phyloP scores from a whole-genome alignment of 2,797 vertebrate genomes.

The Loris lydekkerianus region DNA sequence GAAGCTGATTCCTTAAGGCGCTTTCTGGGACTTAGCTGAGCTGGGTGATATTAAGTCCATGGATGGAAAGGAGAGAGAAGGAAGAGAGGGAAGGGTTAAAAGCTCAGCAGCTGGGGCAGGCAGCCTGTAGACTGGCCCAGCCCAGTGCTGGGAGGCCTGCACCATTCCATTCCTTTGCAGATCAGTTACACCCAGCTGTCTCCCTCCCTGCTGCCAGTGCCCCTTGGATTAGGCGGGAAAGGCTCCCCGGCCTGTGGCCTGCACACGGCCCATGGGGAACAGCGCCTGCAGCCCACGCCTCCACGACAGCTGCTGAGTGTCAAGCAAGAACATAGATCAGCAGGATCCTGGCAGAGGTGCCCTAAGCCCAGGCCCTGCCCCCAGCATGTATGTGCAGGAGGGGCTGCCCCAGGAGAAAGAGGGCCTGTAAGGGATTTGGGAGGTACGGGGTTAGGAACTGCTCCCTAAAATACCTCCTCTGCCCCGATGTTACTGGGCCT shows the following conservation, averaged over 20 bases:
- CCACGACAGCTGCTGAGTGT: constrained; percentile 83
- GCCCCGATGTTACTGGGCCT: constrained; percentile 64
- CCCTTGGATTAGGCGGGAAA: constrained; percentile 89
- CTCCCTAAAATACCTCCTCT: constrained; percentile 76
- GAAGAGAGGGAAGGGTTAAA: constrained; percentile 88
- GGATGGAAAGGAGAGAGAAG: constrained; percentile 4
- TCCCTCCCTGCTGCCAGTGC: constrained; percentile 85
- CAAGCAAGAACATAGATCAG: constrained; percentile 83
- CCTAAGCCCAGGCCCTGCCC: constrained; percentile 69
- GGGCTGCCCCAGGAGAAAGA: constrained; percentile 71
- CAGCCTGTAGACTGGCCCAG: constrained; percentile 77
- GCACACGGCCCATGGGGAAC: constrained; percentile 84
- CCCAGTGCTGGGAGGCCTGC: constrained; percentile 83
- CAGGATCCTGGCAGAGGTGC: constrained; percentile 80
- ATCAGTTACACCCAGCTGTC: constrained; percentile 93
- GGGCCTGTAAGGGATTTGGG: constrained; percentile 77
- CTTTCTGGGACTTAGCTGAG: background rate
- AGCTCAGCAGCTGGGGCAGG: constrained; percentile 87
- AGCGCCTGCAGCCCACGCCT: constrained; percentile 85
- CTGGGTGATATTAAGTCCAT: constrained; percentile 32
- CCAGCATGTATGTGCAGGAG: constrained; percentile 66
- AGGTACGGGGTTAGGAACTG: constrained; percentile 75
- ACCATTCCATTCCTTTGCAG: constrained; percentile 89
- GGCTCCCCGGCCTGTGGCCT: constrained; percentile 83
- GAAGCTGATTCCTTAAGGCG: background rate